phyloP scores from a whole-genome alignment of 2,113 vertebrate genomes.

The Malaclemys terrapin region DNA sequence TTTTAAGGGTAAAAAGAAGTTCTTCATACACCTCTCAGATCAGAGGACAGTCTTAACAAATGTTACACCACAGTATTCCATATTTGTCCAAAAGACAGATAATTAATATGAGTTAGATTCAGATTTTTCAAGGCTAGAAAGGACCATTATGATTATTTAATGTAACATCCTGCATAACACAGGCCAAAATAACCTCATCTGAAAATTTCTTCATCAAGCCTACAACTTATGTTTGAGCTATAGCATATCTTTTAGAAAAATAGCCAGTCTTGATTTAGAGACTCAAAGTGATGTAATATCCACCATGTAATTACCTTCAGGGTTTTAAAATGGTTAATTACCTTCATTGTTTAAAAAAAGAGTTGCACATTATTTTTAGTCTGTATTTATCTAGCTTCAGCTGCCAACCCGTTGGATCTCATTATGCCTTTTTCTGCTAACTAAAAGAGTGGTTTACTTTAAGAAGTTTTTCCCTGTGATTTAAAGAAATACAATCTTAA shows the following conservation, averaged over 20 bases:
- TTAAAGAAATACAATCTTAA: neutral
- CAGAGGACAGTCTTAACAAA: neutral
- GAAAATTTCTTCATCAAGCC: neutral
- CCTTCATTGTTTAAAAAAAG: neutral
- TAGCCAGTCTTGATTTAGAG: neutral
- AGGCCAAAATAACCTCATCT: neutral
- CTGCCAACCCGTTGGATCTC: neutral
- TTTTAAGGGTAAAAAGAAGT: neutral
- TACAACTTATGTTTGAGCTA: neutral
- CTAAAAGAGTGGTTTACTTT: neutral
- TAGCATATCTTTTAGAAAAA: neutral
- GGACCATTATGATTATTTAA: neutral
- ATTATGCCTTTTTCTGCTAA: neutral
- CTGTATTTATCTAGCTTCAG: neutral
- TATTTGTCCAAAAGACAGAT: neutral
- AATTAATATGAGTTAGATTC: neutral
- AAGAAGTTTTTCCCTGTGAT: neutral
- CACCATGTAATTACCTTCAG: neutral
- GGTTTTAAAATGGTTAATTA: neutral
- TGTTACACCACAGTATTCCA: neutral
- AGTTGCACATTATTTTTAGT: neutral
- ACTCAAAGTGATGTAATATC: neutral
- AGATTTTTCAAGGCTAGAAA: neutral
- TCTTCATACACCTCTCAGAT: neutral
- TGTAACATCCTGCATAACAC: neutral